Conservation (phyloP, 2,888 invertebrate genomes). For the Agrotis puta region DNA sequence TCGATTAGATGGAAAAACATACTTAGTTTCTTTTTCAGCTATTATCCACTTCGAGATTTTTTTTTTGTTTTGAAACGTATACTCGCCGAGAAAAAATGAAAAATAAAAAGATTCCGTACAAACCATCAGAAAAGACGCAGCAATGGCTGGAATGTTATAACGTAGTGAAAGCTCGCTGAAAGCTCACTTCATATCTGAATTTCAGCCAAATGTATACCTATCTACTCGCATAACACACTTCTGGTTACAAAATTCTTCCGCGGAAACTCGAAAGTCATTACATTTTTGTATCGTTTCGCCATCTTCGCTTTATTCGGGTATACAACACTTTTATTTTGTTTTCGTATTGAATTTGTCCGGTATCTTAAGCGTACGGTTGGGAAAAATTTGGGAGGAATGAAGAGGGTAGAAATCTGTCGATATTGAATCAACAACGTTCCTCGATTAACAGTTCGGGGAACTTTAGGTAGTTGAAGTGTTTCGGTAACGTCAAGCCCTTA, state of each 20-base stretch:
- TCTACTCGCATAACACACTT: conserved; percentile 4
- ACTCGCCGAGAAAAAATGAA: too few species aligned
- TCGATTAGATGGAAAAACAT: conserved; percentile 18
- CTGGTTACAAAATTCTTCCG: conserved; percentile 42
- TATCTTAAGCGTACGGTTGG: conserved; percentile 13
- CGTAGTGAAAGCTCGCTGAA: conserved; percentile 27
- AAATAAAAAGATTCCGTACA: too few species aligned
- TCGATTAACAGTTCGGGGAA: conserved; percentile 21
- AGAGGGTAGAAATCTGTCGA: conserved; percentile 11
- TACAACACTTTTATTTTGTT: conserved; percentile 66
- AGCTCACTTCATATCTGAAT: conserved; percentile 21
- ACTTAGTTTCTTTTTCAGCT: conserved; percentile 4
- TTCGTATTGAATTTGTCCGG: conserved; percentile 48
- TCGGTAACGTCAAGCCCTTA: conserved; percentile 13
- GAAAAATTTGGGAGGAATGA: background rate
- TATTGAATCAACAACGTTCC: conserved; percentile 26
- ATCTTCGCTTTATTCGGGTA: conserved; percentile 62
- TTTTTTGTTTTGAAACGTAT: too few species aligned
- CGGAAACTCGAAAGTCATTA: conserved; percentile 65
- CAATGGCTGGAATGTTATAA: conserved; percentile 34
- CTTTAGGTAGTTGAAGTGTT: conserved; percentile 16
- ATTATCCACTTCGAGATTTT: background rate
- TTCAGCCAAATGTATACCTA: conserved; percentile 23
- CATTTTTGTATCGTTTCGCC: conserved; percentile 58
- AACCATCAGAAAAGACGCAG: conserved; percentile 45